Conservation (phyloP, 1,140 invertebrate species). For the Physella acuta region DNA sequence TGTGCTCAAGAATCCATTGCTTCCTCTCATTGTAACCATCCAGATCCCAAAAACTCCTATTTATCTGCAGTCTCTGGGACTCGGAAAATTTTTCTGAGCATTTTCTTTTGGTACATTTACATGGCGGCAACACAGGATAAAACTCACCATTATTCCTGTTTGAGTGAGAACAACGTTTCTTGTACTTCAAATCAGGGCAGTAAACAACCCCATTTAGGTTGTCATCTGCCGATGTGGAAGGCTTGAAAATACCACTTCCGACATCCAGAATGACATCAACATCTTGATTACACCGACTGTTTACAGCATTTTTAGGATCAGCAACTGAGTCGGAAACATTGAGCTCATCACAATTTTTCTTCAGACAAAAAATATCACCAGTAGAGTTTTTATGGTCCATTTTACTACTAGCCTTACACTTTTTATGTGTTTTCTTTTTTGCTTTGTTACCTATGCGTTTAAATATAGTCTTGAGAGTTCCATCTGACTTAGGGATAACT, state of each 20-base stretch:
- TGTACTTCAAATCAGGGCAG: not conserved
- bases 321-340: not conserved
- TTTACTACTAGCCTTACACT: not conserved
- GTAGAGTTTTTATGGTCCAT: not conserved
- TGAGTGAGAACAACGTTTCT: not conserved
- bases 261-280: slow-evolving; percentile 11
- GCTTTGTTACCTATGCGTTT: not conserved
- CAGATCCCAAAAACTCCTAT: slow-evolving; percentile 14
- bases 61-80: not conserved
- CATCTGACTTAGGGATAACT: too few species aligned
- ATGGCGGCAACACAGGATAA: slow-evolving; percentile 6
- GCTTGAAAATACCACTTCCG: slow-evolving; percentile 9
- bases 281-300: not conserved
- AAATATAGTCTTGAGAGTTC: not conserved
- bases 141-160: slow-evolving; percentile 2
- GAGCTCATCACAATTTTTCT: not conserved
- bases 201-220: not conserved
- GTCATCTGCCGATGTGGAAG: too few species aligned
- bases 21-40: slow-evolving; percentile 15
- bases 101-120: slow-evolving; percentile 10
- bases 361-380: not conserved
- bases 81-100: slow-evolving; percentile 1
- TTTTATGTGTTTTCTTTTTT: not conserved
- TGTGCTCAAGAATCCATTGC: slow-evolving; percentile 15
- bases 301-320: not conserved